Conservation (phyloP, 2,113 vertebrate genomes). For the Dasyprocta punctata region DNA sequence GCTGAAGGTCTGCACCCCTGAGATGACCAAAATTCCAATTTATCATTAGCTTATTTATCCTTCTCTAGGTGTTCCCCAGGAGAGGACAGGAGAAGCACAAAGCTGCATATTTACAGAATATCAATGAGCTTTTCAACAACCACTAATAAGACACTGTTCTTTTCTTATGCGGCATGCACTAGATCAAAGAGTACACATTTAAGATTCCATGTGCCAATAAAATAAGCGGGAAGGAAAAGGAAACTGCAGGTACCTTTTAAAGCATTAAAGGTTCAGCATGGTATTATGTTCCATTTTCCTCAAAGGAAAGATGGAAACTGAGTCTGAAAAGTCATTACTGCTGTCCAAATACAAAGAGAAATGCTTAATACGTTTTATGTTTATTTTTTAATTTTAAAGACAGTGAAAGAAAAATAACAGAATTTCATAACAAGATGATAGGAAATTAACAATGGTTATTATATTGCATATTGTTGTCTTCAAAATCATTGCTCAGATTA, state of each 20-base stretch:
- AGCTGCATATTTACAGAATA: neutral
- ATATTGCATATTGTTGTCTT: no score
- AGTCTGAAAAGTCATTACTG: neutral
- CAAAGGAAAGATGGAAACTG: neutral
- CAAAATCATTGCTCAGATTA: no score
- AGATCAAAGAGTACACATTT: neutral
- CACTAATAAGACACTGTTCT: constrained; percentile 21
- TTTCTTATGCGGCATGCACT: constrained; percentile 24
- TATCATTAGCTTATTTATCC: neutral
- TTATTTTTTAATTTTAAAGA: no score
- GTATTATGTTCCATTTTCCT: neutral
- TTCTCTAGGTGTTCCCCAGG: neutral
- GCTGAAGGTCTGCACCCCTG: neutral
- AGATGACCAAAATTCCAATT: neutral
- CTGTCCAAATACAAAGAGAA: neutral
- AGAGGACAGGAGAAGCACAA: neutral
- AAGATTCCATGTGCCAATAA: constrained; percentile 15
- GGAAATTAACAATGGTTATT: no score
- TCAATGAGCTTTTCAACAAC: constrained; percentile 57
- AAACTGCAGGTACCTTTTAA: neutral
- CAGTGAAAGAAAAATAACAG: no score
- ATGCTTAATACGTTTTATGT: no score
- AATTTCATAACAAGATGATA: no score
- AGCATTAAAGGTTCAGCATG: neutral
- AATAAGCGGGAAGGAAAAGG: constrained; percentile 42